Percentiles rank a stretch among this genome's conserved stretches.
Conservation (phyloP, 2,888 invertebrate species). For the Spodoptera picta region DNA sequence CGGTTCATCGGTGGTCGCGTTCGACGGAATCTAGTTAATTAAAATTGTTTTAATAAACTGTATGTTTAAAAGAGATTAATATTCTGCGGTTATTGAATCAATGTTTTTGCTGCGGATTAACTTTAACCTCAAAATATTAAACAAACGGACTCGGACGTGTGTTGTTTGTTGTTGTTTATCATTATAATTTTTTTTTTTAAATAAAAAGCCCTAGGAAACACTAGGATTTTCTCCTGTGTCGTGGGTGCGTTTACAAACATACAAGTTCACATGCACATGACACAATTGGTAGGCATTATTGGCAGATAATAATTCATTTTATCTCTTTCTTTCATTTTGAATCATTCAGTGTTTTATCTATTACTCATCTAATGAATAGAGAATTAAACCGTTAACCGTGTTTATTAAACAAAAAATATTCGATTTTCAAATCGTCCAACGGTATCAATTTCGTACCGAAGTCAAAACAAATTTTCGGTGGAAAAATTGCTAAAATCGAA, state of each 20-base stretch:
- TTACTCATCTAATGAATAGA: slow-evolving; percentile 18
- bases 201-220: too few species aligned
- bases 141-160: slow-evolving; percentile 61
- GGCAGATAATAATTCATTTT: slow-evolving; percentile 45
- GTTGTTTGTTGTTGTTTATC: slow-evolving; percentile 53
- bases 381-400: too few species aligned
- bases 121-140: slow-evolving; percentile 61
- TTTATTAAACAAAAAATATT: background rate
- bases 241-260: too few species aligned
- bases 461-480: slow-evolving; percentile 24
- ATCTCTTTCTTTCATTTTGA: slow-evolving; percentile 32
- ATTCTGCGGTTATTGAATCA: slow-evolving; percentile 78
- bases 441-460: slow-evolving; percentile 12
- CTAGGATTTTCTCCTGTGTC: too few species aligned
- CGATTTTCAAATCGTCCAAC: slow-evolving; percentile 5
- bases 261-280: too few species aligned
- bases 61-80: slow-evolving; percentile 78
- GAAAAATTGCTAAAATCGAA: slow-evolving; percentile 37
- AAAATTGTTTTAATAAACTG: slow-evolving; percentile 79
- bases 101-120: slow-evolving; percentile 71
- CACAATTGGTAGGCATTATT: slow-evolving; percentile 42
- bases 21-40: slow-evolving; percentile 76
- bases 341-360: slow-evolving; percentile 30
- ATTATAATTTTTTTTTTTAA: too few species aligned
- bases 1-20: slow-evolving; percentile 63